Conservation (phyloP, 2,113 vertebrate species). For the rabbit (Oryctolagus cuniculus) region mOryCun1.1 NC_091445.1:7572001-7572500, state of each 20-base stretch:
- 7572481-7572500: too few relatives aligned
- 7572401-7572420: not conserved
- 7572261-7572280: not conserved
- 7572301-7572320: conserved; percentile 35
- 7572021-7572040: not conserved
- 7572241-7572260: not conserved
- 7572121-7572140: conserved; percentile 51
- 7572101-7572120: not conserved
- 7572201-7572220: conserved; percentile 44
- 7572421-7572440: not conserved
- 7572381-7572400: conserved; percentile 8
- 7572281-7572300: conserved; percentile 48
- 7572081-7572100: conserved; percentile 51
- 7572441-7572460: too few relatives aligned
- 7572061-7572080: conserved; percentile 34
- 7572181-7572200: conserved; percentile 32
- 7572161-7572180: conserved; percentile 53
- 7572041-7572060: conserved; percentile 11
- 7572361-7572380: conserved; percentile 1
- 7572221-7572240: conserved; percentile 23
- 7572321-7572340: not conserved
- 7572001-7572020: not conserved
- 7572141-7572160: conserved; percentile 22
- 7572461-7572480: too few relatives aligned
- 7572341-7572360: not conserved